Percentiles rank a stretch among this genome's conserved stretches.
Conservation (phyloP, 2,113 vertebrate genomes). For the Syrmaticus mikado region DNA sequence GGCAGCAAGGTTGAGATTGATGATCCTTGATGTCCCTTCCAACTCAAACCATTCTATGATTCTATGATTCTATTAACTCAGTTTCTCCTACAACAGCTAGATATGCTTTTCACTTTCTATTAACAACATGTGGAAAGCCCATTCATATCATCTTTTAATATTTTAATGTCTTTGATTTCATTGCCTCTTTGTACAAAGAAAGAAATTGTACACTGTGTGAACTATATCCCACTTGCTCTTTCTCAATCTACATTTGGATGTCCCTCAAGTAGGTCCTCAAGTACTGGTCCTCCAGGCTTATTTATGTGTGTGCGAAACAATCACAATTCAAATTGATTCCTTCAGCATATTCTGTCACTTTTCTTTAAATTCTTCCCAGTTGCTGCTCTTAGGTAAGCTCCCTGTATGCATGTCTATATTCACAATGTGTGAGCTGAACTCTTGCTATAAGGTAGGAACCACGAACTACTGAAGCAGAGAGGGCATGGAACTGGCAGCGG, state of each 20-base stretch:
- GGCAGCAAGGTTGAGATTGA: no score
- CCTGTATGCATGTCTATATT: not conserved
- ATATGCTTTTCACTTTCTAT: not conserved
- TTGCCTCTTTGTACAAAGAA: not conserved
- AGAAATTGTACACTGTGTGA: not conserved
- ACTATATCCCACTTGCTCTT: not conserved
- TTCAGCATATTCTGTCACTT: not conserved
- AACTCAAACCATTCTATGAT: no score
- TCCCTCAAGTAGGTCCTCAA: not conserved
- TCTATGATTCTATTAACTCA: not conserved
- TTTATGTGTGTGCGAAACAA: not conserved
- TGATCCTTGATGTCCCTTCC: no score
- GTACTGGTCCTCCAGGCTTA: not conserved
- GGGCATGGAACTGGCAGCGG: not conserved
- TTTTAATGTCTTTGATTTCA: not conserved
- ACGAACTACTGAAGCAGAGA: not conserved
- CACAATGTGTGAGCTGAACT: not conserved
- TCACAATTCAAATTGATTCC: not conserved
- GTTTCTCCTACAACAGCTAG: not conserved
- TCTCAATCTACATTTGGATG: not conserved
- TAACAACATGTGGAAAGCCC: not conserved
- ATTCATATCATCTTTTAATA: not conserved
- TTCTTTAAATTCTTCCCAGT: not conserved
- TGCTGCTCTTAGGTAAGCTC: not conserved
- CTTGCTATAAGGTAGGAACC: not conserved